Conservation (phyloP, 92 coral and sea anemone genomes). For the Heteractis magnifica region DNA sequence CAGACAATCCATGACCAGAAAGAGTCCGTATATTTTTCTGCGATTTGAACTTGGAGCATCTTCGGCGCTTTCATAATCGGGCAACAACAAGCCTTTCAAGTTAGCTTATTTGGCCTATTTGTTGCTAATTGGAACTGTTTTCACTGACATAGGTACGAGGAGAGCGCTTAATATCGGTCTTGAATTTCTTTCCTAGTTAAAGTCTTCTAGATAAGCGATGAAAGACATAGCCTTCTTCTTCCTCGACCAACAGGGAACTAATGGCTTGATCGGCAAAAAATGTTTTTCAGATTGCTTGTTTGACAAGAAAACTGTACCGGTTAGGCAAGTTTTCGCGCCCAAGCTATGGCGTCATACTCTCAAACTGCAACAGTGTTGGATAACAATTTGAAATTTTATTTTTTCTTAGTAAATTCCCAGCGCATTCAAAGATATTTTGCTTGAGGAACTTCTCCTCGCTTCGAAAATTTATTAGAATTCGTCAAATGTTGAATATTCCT, state of each 20-base stretch:
- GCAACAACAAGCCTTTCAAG: neutral
- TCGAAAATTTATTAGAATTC: neutral
- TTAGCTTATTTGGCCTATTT: neutral
- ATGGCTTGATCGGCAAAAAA: constrained; percentile 2
- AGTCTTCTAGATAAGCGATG: neutral
- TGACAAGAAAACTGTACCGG: constrained; percentile 62
- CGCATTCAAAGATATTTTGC: neutral
- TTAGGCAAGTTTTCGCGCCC: constrained; percentile 66
- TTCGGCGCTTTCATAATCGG: constrained; percentile 32
- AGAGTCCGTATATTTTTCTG: constrained; percentile 51
- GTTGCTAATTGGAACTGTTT: neutral
- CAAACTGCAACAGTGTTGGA: neutral
- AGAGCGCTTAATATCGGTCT: neutral
- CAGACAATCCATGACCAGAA: constrained; percentile 75
- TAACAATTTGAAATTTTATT: neutral
- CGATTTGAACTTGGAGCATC: constrained; percentile 33
- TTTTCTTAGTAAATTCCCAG: neutral
- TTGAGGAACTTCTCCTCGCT: neutral
- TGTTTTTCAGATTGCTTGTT: constrained; percentile 18
- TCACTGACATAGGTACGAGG: neutral
- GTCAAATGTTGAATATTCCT: neutral
- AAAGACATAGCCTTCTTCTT: neutral
- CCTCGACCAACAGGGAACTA: constrained; percentile 23
- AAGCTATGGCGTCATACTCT: constrained; percentile 20
- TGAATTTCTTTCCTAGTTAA: neutral